Conservation (phyloP, 2,888 invertebrate species). For the Rhimphoctona megacephalus region DNA sequence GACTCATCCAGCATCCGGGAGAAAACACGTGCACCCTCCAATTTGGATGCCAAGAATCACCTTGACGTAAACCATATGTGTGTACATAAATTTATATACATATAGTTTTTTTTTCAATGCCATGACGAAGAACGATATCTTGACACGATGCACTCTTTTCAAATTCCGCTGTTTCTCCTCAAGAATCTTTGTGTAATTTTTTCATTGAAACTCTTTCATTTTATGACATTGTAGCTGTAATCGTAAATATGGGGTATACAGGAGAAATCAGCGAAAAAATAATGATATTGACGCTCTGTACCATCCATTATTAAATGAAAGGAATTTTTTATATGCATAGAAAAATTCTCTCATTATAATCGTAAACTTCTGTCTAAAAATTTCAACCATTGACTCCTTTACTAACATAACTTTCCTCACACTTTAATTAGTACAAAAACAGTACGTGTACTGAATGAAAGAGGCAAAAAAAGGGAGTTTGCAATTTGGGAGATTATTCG, state of each 20-base stretch:
- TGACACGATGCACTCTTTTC: slow-evolving; percentile 38
- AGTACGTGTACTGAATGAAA: too few species aligned
- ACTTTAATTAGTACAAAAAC: too few species aligned
- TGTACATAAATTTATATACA: background rate
- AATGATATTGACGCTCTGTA: background rate
- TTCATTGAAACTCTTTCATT: background rate
- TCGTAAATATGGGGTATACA: too few species aligned
- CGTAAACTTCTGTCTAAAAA: background rate
- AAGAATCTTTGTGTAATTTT: background rate
- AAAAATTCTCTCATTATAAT: background rate
- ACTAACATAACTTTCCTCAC: too few species aligned
- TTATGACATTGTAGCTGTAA: background rate
- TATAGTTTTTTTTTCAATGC: background rate
- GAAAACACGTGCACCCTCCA: slow-evolving; percentile 58
- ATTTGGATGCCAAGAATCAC: slow-evolving; percentile 63
- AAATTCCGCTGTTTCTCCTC: slow-evolving; percentile 26
- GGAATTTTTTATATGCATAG: background rate
- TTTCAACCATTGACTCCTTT: background rate
- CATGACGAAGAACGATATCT: slow-evolving; percentile 14
- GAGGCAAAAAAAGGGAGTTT: background rate
- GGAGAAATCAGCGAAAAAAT: too few species aligned
- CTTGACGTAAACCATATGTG: slow-evolving; percentile 47
- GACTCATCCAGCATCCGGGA: slow-evolving; percentile 25
- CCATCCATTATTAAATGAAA: background rate
- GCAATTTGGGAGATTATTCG: background rate